Evolutionary conservation across 2,888 invertebrate species (phyloP), one percentile per base, ranked within the genome.

Genomic region (Lomographa bimaculata): DNA sequence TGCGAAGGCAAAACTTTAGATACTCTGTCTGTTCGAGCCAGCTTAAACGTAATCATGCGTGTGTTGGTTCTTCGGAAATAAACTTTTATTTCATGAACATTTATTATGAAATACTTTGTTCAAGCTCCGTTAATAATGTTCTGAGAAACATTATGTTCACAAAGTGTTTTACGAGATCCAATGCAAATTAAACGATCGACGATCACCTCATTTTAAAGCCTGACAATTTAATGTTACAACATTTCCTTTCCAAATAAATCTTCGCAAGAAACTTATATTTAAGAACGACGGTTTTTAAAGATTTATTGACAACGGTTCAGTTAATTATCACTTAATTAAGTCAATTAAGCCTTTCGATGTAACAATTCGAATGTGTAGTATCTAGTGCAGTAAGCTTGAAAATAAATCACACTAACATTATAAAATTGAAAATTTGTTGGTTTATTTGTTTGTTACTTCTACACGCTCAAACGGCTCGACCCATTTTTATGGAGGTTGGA

Each of bases 241-340:
- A 23, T 37, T 43, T 42, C 32, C 23, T 25, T 24, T 21, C 10
- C 14, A 33, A 38, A 45, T 45, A 44, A 52, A 46, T 45, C 29
- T 36, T 27, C 7, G 21, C 24, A 40, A 57, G 42, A 57, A 57
- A 51, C 29, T 34, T 42, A 54, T 49, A 55, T 52, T 29, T 45
- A 42, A 43, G 39, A 54, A 33, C n/a, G 41, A 49, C 50, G 53
- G 51, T 50, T 50, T 46, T 30, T 26, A 40, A 58, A 52, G 46
- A 54, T 54, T 57, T 42, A 61, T 55, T 49, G 54, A 56, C 59
- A 55, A 52, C 50, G 41, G 58, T 58, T 54, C 33, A 54, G 59
- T 62, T 59, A 65, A 65, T 65, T 64, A 60, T 57, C 53, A 54
- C 54, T 53, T 56, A 55, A 61, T 64, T 64, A 60, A 54, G 21